Conservation (phyloP, 2,797 vertebrate genomes). For the Mormyrus proboscirostris region DNA sequence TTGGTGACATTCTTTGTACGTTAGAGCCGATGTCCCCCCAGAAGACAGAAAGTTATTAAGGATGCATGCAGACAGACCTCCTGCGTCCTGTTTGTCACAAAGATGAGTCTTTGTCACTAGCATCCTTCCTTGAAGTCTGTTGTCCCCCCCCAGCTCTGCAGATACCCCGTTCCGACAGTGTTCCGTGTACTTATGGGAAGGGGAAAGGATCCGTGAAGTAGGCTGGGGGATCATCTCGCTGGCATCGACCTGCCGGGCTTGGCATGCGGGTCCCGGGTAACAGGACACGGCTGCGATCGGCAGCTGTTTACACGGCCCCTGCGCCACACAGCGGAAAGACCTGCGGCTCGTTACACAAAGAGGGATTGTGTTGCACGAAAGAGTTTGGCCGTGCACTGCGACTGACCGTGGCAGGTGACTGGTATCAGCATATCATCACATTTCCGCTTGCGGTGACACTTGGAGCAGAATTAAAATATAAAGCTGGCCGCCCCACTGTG, state of each 20-base stretch:
- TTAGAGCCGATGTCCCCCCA: slow-evolving; percentile 35
- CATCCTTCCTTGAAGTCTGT: slow-evolving; percentile 35
- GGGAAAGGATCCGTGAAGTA: slow-evolving; percentile 28
- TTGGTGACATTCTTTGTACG: slow-evolving; percentile 57
- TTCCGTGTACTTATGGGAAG: slow-evolving; percentile 28
- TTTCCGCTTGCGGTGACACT: slow-evolving; percentile 46
- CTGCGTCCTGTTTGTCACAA: slow-evolving; percentile 25
- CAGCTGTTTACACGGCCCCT: slow-evolving; percentile 31
- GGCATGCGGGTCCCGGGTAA: neutral
- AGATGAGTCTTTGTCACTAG: slow-evolving; percentile 49
- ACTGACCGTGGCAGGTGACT: slow-evolving; percentile 47
- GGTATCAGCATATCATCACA: slow-evolving; percentile 52
- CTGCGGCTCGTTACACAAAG: slow-evolving; percentile 26
- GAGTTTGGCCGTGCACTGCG: slow-evolving; percentile 40
- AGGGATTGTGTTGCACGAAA: slow-evolving; percentile 45
- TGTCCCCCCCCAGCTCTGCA: neutral
- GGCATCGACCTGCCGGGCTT: neutral
- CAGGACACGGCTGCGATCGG: slow-evolving; percentile 16
- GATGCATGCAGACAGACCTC: slow-evolving; percentile 31
- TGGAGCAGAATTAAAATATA: slow-evolving; percentile 50
- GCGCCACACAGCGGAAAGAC: slow-evolving; percentile 4
- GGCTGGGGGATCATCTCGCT: neutral
- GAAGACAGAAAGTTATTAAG: slow-evolving; percentile 40
- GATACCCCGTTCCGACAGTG: neutral
- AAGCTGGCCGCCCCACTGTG: slow-evolving; percentile 43